Conservation (phyloP, 1,140 invertebrate genomes). For the Bombus impatiens region DNA sequence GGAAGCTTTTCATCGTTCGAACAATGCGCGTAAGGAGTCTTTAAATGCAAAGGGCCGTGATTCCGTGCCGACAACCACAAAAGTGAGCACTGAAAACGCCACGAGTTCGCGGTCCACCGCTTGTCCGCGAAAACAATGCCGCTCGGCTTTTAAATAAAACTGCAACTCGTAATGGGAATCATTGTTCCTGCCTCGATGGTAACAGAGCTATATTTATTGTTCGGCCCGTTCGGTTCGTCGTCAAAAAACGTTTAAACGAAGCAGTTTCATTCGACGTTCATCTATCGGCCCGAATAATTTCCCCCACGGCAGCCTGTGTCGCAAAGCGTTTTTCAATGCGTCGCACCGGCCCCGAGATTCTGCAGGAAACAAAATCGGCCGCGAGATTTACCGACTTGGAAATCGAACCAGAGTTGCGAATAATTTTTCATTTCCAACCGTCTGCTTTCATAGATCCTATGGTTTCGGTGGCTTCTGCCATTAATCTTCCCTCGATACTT, state of each 20-base stretch:
- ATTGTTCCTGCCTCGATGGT: constrained; percentile 8
- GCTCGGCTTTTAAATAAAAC: constrained; percentile 34
- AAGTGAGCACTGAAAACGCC: background rate
- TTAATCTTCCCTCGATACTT: too few relatives aligned
- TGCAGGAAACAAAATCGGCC: too few relatives aligned
- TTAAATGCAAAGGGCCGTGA: background rate
- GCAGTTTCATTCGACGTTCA: background rate
- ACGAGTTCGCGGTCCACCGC: constrained; percentile 29
- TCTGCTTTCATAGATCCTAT: too few relatives aligned
- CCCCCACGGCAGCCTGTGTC: too few relatives aligned
- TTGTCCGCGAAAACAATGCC: constrained; percentile 25
- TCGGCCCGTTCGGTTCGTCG: background rate
- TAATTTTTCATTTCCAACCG: too few relatives aligned
- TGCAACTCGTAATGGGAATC: constrained; percentile 40
- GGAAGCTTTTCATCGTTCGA: constrained; percentile 30
- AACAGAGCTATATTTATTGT: background rate
- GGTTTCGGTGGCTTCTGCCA: too few relatives aligned
- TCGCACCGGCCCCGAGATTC: too few relatives aligned
- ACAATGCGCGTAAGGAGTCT: constrained; percentile 23
- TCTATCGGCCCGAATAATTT: background rate
- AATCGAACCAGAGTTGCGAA: too few relatives aligned
- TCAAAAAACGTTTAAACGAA: constrained; percentile 30
- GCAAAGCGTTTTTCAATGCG: too few relatives aligned
- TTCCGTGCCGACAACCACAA: background rate
- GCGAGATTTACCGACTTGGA: too few relatives aligned